A percentile compares a stretch with the other conserved stretches of the same genome.
Conservation (phyloP, 2,797 vertebrate genomes). For the Danio albolineatus region DNA sequence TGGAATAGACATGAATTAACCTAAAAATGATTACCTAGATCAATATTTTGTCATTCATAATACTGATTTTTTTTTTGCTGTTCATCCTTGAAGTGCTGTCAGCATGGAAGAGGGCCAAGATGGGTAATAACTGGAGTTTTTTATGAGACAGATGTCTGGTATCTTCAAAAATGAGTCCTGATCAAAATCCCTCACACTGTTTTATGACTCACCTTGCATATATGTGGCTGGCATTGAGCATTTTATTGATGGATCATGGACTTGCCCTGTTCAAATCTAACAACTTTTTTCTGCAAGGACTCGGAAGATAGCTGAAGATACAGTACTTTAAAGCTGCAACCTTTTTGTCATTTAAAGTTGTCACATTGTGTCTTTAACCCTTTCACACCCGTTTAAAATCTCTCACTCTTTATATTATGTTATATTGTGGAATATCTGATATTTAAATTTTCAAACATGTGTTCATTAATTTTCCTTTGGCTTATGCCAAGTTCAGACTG, state of each 20-base stretch:
- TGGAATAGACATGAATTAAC: constrained; percentile 65
- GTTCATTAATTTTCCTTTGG: no score
- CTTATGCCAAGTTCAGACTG: no score
- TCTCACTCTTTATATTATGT: no score
- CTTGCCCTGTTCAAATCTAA: background rate
- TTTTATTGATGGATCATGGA: background rate
- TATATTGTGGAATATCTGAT: no score
- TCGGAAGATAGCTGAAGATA: background rate
- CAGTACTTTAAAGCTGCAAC: background rate
- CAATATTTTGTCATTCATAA: constrained; percentile 72
- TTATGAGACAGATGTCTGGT: constrained; percentile 54
- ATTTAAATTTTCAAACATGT: no score
- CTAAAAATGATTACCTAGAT: constrained; percentile 74
- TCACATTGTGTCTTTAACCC: no score
- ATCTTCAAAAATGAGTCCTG: constrained; percentile 25
- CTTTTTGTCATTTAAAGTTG: background rate
- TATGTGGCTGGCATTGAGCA: background rate
- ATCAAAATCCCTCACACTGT: background rate
- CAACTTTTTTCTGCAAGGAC: background rate
- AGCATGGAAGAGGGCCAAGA: constrained; percentile 49
- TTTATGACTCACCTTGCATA: background rate
- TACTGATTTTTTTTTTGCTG: constrained; percentile 58
- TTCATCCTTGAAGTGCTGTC: constrained; percentile 56
- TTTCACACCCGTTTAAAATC: no score
- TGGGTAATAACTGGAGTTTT: constrained; percentile 57